phyloP scores from a whole-genome alignment of 2,888 invertebrate genomes.

The Cryptus viduatorius region DNA sequence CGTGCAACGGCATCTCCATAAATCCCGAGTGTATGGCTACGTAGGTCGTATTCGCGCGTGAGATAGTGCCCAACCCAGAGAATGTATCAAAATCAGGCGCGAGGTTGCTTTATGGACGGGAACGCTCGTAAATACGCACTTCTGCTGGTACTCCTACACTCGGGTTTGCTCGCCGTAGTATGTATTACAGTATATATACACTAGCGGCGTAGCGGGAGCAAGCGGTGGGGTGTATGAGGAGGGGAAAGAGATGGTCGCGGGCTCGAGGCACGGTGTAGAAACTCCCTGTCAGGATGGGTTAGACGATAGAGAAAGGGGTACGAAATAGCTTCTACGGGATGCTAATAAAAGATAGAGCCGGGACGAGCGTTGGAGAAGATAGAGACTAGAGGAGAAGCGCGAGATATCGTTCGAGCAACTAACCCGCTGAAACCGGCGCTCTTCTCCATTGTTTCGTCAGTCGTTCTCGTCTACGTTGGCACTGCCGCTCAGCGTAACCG shows the following conservation, averaged over 20 bases:
- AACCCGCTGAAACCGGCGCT: constrained; percentile 59
- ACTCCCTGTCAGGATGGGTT: constrained; percentile 77
- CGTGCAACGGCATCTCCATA: constrained; percentile 81
- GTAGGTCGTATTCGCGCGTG: constrained; percentile 85
- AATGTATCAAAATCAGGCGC: constrained; percentile 85
- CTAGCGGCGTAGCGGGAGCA: constrained; percentile 3
- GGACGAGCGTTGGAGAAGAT: constrained; percentile 77
- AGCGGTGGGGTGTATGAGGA: constrained; percentile 61
- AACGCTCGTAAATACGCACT: constrained; percentile 85
- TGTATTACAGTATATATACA: constrained; percentile 42
- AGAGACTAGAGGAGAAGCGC: constrained; percentile 72
- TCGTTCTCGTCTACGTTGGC: constrained; percentile 70
- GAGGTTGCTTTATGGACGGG: constrained; percentile 85
- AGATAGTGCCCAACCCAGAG: constrained; percentile 84
- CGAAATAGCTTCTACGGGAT: constrained; percentile 83
- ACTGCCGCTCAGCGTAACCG: not conserved
- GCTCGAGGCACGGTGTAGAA: constrained; percentile 78
- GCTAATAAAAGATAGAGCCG: constrained; percentile 84
- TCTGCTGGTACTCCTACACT: constrained; percentile 82
- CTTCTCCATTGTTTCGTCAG: constrained; percentile 78
- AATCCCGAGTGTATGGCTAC: constrained; percentile 83
- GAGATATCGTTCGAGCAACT: constrained; percentile 50
- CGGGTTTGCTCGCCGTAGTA: constrained; percentile 48
- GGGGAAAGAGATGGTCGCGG: constrained; percentile 42
- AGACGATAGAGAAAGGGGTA: constrained; percentile 81